phyloP scores from a whole-genome alignment of 2,113 vertebrate species.

The Emydocephalus ijimae region DNA sequence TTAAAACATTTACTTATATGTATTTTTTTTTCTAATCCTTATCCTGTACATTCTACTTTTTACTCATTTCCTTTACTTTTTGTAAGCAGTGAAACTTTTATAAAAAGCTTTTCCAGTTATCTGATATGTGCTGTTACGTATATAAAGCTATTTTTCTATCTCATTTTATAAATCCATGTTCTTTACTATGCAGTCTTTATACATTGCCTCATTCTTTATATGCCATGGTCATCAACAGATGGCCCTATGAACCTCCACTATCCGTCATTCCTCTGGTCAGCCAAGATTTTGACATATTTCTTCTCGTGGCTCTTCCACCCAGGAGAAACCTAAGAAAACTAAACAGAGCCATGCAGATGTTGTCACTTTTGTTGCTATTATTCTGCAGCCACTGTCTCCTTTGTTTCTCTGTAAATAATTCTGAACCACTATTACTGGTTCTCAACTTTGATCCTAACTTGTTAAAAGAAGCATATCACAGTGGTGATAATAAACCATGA shows the following conservation, averaged over 20 bases:
- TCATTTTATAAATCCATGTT: not conserved
- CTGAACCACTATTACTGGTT: not conserved
- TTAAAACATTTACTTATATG: not conserved
- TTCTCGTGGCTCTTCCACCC: not conserved
- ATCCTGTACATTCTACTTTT: not conserved
- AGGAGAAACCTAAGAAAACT: not conserved
- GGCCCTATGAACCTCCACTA: not conserved
- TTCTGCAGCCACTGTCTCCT: not conserved
- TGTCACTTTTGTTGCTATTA: not conserved
- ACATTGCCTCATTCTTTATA: not conserved
- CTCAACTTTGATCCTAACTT: not conserved
- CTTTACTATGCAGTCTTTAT: not conserved
- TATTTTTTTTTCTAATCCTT: not conserved
- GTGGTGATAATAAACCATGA: not conserved
- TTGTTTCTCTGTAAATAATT: not conserved
- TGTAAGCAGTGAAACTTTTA: not conserved
- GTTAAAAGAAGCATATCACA: not conserved
- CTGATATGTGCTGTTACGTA: not conserved
- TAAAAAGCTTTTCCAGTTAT: not conserved
- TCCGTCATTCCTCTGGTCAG: not conserved
- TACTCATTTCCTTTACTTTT: not conserved
- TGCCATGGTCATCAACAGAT: not conserved
- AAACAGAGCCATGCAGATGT: not conserved
- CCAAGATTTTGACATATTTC: not conserved
- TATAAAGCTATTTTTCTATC: not conserved